Evolutionary conservation across 2,797 vertebrate species (phyloP), one percentile per base, ranked within the genome.

Genomic region (Urocyon cinereoargenteus): DNA sequence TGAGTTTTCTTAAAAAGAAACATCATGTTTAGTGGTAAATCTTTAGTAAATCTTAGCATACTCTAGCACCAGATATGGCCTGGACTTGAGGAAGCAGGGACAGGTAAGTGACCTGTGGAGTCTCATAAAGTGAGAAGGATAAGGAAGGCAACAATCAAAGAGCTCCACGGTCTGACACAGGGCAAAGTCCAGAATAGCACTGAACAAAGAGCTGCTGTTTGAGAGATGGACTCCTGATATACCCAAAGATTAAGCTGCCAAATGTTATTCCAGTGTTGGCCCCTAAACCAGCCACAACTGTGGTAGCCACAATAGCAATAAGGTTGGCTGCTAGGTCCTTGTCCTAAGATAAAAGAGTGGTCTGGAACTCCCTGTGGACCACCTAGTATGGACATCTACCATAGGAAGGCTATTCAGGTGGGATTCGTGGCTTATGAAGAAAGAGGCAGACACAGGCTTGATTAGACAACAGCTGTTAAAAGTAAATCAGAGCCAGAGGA

Each of bases 161-260:
- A 99, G 99, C 85, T 99, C 99, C 99, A 99, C 99, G 92, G 99
- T 99, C 98, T 99, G 99, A 40, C 99, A 99, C 57, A 99, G 98
- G 49, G 99, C 99, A 9, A 99, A 99, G 31, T 99, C 99, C 98
- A 99, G 98, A 98, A 99, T 99, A 97, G 99, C 99, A 0, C 99
- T 99, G 86, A 99, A 99, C 98, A 99, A 99, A 99, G 72, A 99
- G 99, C 97, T 99, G 98, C 98, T 99, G 99, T 98, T 99, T 99
- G 98, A 99, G 98, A 59, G 99, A 99, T 2, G 99, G 99, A 97
- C 99, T 99, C 98, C 99, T 99, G 98, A 99, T 99, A 95, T 99
- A 99, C 78, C 99, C 99, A 66, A 99, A 99, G 98, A 99, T 99
- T 90, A 99, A 99, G 97, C 99, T 99, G 95, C 99, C 99, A 82